phyloP scores from a whole-genome alignment of 1,140 invertebrate genomes.

The Papilio xuthus region DNA sequence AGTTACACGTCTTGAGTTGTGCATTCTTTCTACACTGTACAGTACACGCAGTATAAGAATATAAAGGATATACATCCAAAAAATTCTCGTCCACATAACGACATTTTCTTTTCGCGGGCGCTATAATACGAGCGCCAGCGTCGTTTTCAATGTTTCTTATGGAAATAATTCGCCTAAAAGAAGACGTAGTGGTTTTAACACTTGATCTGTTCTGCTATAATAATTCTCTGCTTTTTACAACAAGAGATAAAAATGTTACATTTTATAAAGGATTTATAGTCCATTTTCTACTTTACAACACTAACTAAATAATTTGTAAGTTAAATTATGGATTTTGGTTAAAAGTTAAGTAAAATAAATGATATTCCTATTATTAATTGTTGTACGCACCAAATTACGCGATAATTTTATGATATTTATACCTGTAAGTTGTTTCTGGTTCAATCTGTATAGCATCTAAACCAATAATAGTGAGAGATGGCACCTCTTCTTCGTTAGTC shows the following conservation, averaged over 20 bases:
- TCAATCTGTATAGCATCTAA: constrained; percentile 81
- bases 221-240: no score
- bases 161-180: constrained; percentile 79
- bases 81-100: constrained; percentile 85
- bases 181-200: constrained; percentile 11
- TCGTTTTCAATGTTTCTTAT: constrained; percentile 84
- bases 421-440: constrained; percentile 81
- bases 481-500: constrained; percentile 84
- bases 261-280: no score
- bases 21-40: constrained; percentile 85
- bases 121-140: constrained; percentile 79
- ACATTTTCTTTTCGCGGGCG: constrained; percentile 82
- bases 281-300: no score
- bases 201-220: no score
- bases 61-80: constrained; percentile 83
- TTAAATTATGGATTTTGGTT: no score
- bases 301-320: no score
- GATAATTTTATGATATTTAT: constrained; percentile 39
- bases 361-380: not conserved
- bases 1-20: constrained; percentile 84
- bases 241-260: no score
- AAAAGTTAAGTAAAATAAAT: no score
- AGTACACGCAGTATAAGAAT: constrained; percentile 86
- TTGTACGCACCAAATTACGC: not conserved
- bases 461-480: constrained; percentile 83